phyloP scores from a whole-genome alignment of 2,113 vertebrate genomes.

The Poecilia latipinna region DNA sequence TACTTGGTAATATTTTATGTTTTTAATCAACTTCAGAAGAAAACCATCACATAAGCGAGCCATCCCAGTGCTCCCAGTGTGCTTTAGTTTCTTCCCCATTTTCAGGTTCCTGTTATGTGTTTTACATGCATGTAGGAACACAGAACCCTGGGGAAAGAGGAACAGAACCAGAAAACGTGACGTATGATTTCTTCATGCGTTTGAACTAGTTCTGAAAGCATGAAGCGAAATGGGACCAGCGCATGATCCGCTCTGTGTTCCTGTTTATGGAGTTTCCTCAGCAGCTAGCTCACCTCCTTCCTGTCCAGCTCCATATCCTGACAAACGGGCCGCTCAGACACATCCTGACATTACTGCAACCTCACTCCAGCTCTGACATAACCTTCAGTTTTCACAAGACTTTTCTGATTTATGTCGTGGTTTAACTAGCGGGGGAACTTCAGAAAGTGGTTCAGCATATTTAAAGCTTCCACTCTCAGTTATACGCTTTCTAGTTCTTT shows the following conservation, averaged over 20 bases:
- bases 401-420: neutral
- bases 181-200: neutral
- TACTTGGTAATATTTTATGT: too few relatives aligned
- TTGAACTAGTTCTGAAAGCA: neutral
- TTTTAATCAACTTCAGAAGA: neutral
- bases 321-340: conserved; percentile 17
- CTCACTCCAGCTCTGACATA: neutral
- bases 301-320: conserved; percentile 64
- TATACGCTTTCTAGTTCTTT: conserved; percentile 9
- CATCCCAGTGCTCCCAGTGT: neutral
- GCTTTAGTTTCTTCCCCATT: neutral
- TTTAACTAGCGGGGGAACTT: neutral
- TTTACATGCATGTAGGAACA: neutral
- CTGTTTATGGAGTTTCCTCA: conserved; percentile 68
- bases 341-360: neutral
- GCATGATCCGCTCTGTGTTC: conserved; percentile 50
- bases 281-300: conserved; percentile 67
- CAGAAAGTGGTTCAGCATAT: neutral
- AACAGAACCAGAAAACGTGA: neutral
- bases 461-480: conserved; percentile 2
- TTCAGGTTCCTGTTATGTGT: neutral
- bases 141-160: neutral
- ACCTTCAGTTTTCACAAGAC: neutral
- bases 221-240: neutral
- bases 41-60: neutral